Evolutionary conservation across 2,797 vertebrate genomes (phyloP), one percentile per base, ranked within the genome.

Genomic region (Acipenser ruthenus): DNA sequence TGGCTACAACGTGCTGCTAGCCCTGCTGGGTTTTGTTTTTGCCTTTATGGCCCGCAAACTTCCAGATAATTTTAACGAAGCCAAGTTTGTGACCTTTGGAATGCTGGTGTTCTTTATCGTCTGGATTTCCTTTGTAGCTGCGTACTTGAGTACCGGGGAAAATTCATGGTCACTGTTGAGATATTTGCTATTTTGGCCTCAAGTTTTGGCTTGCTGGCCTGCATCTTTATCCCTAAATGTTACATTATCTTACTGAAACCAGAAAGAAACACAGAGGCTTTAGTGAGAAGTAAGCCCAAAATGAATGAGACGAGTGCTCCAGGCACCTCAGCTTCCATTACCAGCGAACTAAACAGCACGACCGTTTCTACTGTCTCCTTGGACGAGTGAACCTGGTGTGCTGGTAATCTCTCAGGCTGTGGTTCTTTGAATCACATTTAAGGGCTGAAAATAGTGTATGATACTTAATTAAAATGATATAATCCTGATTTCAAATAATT

Each of bases 21-120:
- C 91, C 8, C 81, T 93, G 47, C 6, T 93, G 11, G 86, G 88
- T 48, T 94, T 95, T 52, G 49, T 91, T 18, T 93, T 89, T 4
- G 87, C 89, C 11, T 93, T 90, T 67, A 81, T 88, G 1, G 85
- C 90, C 6, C 79, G 84, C 11, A 91, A 88, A 75, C 78, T 95
- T 64, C 91, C 89, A 53, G 92, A 94, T 75, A 83, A 93, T 71
- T 85, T 92, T 67, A 92, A 89, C 2, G 93, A 95, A 74, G 92
- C 83, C 0, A 95, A 94, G 79, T 83, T 86, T 9, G 62, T 93
- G 74, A 92, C 90, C 18, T 94, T 95, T 52, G 87, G 90, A 69
- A 89, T 94, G 90, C 78, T 95, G 75, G 89, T 93, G 64, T 91
- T 94, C 82, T 94, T 94, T 78, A 92, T 94, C 0, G 82, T 94